A percentile compares a stretch with the other conserved stretches of the same genome.
These are phyloP conservation scores for Pedionomus torquatus DNA, from an alignment of 2,113 vertebrate species.

Conservation along the genomic window DNA sequence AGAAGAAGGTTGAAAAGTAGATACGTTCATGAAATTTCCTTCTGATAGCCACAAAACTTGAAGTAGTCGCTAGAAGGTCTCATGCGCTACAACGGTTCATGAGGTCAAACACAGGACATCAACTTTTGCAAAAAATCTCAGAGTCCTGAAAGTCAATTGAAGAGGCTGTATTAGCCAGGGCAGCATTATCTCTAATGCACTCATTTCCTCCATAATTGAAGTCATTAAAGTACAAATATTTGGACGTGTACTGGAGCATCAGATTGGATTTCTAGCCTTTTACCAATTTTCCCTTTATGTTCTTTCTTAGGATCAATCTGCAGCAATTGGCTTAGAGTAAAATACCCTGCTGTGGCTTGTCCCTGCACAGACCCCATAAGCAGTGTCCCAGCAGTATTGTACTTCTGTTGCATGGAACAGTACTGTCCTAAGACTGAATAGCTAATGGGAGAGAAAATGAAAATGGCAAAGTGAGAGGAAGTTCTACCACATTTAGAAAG, in stretches of 20 bases:
- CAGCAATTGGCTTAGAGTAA: background rate
- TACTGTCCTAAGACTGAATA: background rate
- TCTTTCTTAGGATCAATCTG: conserved; percentile 5
- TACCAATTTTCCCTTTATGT: background rate
- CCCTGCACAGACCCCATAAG: background rate
- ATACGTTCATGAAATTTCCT: background rate
- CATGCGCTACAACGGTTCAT: background rate
- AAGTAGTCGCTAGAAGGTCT: background rate
- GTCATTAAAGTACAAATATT: background rate
- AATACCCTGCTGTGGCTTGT: background rate
- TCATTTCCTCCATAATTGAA: conserved; percentile 10
- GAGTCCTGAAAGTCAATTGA: background rate
- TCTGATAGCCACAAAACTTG: background rate
- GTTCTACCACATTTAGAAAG: background rate
- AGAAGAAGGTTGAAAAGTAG: background rate
- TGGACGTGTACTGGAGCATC: background rate
- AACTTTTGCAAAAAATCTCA: background rate
- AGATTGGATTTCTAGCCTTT: conserved; percentile 27
- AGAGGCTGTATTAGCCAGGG: background rate
- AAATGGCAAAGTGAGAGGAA: background rate
- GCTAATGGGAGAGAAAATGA: background rate
- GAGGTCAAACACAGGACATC: background rate
- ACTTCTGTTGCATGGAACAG: background rate
- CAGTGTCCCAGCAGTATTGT: background rate
- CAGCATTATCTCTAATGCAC: background rate